Evolutionary conservation across 2,888 invertebrate genomes (phyloP).

Genomic region (Gibbula magus): DNA sequence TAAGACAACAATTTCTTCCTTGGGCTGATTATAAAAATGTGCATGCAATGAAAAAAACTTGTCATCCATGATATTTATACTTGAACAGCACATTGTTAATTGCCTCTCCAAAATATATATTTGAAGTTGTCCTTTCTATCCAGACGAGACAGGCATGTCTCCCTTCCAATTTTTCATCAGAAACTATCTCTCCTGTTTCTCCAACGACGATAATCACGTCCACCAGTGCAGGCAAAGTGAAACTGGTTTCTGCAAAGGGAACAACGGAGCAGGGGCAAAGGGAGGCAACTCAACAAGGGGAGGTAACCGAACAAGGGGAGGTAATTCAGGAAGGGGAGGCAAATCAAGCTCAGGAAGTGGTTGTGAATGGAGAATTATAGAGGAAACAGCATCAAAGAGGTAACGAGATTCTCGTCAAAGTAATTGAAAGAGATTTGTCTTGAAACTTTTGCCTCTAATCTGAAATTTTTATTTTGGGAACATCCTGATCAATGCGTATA

Average conservation of each 20-base stretch:
- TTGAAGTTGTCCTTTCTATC: constrained; percentile 29
- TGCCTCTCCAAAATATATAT: too few species aligned
- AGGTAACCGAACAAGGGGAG: too few species aligned
- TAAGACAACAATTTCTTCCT: too few species aligned
- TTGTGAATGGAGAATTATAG: constrained; percentile 43
- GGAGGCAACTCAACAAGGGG: background rate
- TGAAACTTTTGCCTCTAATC: too few species aligned
- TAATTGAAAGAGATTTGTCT: too few species aligned
- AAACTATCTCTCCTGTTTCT: constrained; percentile 91
- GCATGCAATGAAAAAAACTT: too few species aligned
- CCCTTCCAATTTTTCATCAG: constrained; percentile 90
- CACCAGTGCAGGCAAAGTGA: constrained; percentile 37
- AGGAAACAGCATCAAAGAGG: background rate
- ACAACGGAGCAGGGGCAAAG: constrained; percentile 17
- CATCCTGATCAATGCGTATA: too few species aligned
- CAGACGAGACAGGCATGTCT: constrained; percentile 80
- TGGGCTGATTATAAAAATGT: too few species aligned
- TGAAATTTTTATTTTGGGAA: too few species aligned
- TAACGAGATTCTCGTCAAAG: too few species aligned
- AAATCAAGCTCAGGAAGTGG: constrained; percentile 5
- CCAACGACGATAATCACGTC: constrained; percentile 83
- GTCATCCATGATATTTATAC: too few species aligned
- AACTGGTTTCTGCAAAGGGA: background rate
- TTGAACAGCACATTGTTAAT: too few species aligned
- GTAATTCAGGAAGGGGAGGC: constrained; percentile 21